phyloP scores from a whole-genome alignment of 1,140 invertebrate genomes.

The Schlechtendalia chinensis region DNA sequence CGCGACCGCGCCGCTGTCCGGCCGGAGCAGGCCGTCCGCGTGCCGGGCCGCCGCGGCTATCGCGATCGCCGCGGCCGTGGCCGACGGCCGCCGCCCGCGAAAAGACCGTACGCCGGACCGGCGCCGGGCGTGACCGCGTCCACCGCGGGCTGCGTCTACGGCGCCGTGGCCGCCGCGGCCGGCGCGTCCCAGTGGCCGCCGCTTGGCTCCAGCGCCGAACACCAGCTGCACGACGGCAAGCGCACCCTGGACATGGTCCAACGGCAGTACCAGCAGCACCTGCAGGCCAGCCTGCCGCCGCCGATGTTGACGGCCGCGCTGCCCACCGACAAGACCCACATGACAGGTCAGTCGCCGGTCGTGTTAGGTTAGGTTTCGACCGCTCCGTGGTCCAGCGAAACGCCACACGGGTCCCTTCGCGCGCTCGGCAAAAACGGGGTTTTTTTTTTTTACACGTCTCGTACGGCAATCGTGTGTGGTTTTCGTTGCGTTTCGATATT shows the following conservation, averaged over 20 bases:
- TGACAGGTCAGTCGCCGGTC: constrained; percentile 28
- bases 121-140: constrained; percentile 46
- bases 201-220: constrained; percentile 42
- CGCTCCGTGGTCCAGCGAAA: too few species aligned
- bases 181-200: constrained; percentile 42
- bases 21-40: constrained; percentile 8
- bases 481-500: too few species aligned
- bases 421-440: too few species aligned
- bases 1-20: neutral
- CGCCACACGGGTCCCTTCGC: too few species aligned
- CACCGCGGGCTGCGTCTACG: constrained; percentile 28
- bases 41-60: neutral
- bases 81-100: constrained; percentile 45
- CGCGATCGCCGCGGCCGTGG: neutral
- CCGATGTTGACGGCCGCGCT: constrained; percentile 43
- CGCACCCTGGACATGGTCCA: constrained; percentile 27
- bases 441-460: too few species aligned
- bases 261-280: constrained; percentile 23
- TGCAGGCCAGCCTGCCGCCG: constrained; percentile 41
- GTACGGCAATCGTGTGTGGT: too few species aligned
- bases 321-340: constrained; percentile 38
- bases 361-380: too few species aligned
- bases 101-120: constrained; percentile 43
- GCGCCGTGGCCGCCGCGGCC: constrained; percentile 38
- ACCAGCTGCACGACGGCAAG: constrained; percentile 35